These are phyloP conservation scores for Rapana venosa DNA, from an alignment of 2,888 invertebrate genomes.

Conservation along the genomic window DNA sequence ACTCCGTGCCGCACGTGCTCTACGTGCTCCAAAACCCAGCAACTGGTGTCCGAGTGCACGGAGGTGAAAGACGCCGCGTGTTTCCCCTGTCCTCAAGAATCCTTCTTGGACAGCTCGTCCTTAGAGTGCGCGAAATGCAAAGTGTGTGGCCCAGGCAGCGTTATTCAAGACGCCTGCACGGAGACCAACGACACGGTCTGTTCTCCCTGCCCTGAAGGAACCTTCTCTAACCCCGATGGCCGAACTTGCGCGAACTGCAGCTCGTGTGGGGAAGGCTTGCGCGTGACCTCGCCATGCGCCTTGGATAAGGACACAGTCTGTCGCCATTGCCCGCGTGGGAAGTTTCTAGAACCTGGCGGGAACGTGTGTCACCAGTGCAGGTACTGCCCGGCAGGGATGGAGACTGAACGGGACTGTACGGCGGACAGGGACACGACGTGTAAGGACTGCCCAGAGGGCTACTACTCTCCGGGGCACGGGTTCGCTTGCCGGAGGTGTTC, in stretches of 20 bases:
- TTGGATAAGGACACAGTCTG: constrained; percentile 19
- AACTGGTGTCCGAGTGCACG: constrained; percentile 52
- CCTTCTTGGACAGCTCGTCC: constrained; percentile 36
- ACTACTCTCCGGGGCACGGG: constrained; percentile 31
- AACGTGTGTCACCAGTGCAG: constrained; percentile 24
- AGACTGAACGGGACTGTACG: constrained; percentile 19
- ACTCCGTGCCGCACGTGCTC: constrained; percentile 27
- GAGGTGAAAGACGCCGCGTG: constrained; percentile 55
- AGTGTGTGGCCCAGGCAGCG: constrained; percentile 10
- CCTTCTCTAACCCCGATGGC: constrained; percentile 27
- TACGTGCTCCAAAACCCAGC: constrained; percentile 52
- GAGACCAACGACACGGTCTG: constrained; percentile 30
- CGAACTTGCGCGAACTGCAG: constrained; percentile 18
- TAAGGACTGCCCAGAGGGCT: background rate
- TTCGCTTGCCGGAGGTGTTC: constrained; percentile 37
- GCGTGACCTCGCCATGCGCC: constrained; percentile 10
- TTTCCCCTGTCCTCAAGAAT: constrained; percentile 54
- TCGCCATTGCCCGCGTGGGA: constrained; percentile 4
- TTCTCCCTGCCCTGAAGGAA: constrained; percentile 31
- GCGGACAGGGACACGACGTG: constrained; percentile 18
- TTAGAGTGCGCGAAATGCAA: constrained; percentile 44
- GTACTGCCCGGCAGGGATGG: constrained; percentile 36
- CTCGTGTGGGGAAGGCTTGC: constrained; percentile 13
- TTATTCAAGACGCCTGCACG: constrained; percentile 18
- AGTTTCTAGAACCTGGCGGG: background rate